Evolutionary conservation across 2,888 invertebrate species (phyloP).

Genomic region (Eulithis prunata): DNA sequence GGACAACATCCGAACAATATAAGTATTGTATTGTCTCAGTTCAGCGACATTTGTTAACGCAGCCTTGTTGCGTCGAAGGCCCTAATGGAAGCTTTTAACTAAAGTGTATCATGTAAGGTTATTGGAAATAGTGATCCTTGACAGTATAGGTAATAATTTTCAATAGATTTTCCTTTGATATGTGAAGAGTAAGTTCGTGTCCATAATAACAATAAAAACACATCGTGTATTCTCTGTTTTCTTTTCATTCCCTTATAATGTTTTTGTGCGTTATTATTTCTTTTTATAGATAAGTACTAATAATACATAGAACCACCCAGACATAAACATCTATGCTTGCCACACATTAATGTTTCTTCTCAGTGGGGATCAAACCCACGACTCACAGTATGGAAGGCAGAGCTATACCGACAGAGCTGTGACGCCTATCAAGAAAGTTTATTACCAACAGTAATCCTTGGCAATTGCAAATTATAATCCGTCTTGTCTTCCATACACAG

Average conservation of each 20-base stretch:
- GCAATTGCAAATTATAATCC: constrained; percentile 29
- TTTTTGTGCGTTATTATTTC: no score
- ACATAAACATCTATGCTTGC: no score
- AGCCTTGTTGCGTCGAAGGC: constrained; percentile 23
- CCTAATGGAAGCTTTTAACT: constrained; percentile 35
- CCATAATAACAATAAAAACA: not conserved
- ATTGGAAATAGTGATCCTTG: constrained; percentile 15
- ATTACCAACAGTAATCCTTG: constrained; percentile 32
- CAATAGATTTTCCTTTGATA: not conserved
- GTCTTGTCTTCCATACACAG: constrained; percentile 27
- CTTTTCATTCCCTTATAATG: no score
- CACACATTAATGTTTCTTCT: no score
- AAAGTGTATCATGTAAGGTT: constrained; percentile 24
- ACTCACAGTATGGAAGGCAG: no score
- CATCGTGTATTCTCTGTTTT: no score
- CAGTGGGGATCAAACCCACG: no score
- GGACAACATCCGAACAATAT: constrained; percentile 34
- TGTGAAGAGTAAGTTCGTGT: not conserved
- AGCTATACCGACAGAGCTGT: not conserved
- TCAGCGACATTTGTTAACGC: constrained; percentile 34
- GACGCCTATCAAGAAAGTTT: constrained; percentile 26
- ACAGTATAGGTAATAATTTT: constrained; percentile 1
- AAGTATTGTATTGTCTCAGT: constrained; percentile 39
- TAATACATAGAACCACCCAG: no score
- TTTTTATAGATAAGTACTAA: no score